phyloP scores from a whole-genome alignment of 2,888 invertebrate species.

The Dasysyrphus tricinctus region DNA sequence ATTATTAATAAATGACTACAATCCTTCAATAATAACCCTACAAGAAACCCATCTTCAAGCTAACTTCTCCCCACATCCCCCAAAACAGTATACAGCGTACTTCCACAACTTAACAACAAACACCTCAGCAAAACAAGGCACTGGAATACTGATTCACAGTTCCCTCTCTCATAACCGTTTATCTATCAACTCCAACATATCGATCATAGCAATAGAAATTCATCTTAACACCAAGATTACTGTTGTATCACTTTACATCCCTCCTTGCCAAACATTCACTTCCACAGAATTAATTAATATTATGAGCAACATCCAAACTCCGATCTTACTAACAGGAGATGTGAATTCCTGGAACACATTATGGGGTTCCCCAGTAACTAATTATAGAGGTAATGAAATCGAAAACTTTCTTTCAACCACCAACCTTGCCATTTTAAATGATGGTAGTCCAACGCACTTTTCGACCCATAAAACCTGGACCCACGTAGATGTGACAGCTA shows the following conservation, averaged over 20 bases:
- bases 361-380: slow-evolving; percentile 15
- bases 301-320: slow-evolving; percentile 8
- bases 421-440: not conserved
- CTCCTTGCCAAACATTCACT: slow-evolving; percentile 3
- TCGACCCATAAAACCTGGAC: not conserved
- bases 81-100: not conserved
- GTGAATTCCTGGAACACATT: slow-evolving; percentile 12
- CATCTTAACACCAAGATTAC: not conserved
- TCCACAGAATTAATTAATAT: slow-evolving; percentile 9
- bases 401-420: not conserved
- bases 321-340: slow-evolving; percentile 1
- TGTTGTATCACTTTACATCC: not conserved
- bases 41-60: slow-evolving; percentile 7
- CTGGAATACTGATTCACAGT: not conserved
- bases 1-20: not conserved
- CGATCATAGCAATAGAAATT: not conserved
- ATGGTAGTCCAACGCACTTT: not conserved
- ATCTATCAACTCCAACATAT: not conserved
- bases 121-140: not conserved
- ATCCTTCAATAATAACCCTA: not conserved
- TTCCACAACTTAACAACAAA: not conserved
- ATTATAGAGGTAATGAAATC: not conserved
- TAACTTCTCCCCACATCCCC: not conserved
- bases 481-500: not conserved
- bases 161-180: not conserved